These are phyloP conservation scores for Vanessa tameamea DNA, from an alignment of 1,140 invertebrate genomes.

Conservation along the genomic window DNA sequence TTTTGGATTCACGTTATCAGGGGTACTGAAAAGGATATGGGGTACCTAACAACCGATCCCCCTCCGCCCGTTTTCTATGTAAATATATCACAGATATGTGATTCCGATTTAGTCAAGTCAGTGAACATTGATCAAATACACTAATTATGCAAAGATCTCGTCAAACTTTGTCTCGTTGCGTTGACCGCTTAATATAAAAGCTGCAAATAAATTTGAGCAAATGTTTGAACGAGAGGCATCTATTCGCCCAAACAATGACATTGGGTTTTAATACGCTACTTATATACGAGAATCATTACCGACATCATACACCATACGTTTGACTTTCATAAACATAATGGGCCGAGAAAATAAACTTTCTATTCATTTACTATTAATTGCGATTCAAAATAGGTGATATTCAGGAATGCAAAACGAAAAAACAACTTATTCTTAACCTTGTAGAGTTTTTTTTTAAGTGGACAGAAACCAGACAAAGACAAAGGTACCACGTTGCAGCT, in stretches of 20 bases:
- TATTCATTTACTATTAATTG: conserved; percentile 15
- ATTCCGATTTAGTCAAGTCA: neutral
- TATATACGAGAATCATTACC: conserved; percentile 32
- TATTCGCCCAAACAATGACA: conserved; percentile 29
- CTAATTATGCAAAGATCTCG: neutral
- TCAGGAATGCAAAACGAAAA: neutral
- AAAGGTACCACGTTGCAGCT: no score
- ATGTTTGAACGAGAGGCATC: conserved; percentile 20
- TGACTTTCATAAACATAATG: conserved; percentile 33
- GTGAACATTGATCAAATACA: neutral
- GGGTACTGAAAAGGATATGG: no score
- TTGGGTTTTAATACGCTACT: conserved; percentile 28
- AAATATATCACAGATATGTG: neutral
- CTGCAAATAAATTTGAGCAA: neutral
- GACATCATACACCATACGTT: conserved; percentile 31
- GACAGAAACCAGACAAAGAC: no score
- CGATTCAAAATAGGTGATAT: neutral
- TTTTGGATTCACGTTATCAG: no score
- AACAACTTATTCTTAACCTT: neutral
- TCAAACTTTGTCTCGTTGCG: neutral
- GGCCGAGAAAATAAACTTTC: conserved; percentile 37
- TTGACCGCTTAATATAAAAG: neutral
- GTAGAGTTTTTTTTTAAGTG: neutral
- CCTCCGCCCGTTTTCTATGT: no score
- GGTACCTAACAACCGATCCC: no score